phyloP scores from a whole-genome alignment of 2,888 invertebrate genomes.

The Rotaria sp. region DNA sequence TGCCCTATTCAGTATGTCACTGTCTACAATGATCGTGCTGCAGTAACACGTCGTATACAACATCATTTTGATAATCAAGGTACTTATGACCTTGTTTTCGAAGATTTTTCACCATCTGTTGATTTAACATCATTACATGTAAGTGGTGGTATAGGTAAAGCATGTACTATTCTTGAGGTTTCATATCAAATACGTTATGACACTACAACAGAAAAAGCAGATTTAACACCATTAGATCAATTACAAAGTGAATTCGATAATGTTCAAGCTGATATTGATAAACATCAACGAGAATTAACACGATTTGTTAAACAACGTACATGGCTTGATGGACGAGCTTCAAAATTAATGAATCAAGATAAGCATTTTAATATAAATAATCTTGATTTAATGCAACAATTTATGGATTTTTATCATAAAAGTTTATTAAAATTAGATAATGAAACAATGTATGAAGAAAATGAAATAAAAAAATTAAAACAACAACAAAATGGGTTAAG shows the following conservation, averaged over 20 bases:
- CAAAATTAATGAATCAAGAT: not conserved
- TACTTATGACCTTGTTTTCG: not conserved
- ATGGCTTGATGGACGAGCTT: not conserved
- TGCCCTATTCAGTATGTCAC: not conserved
- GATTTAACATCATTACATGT: slow-evolving; percentile 22
- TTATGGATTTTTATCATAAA: slow-evolving; percentile 12
- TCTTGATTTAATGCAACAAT: not conserved
- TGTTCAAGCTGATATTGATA: not conserved
- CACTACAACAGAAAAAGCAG: not conserved
- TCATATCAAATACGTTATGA: not conserved
- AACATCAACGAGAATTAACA: not conserved
- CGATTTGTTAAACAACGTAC: not conserved
- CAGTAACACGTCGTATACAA: not conserved
- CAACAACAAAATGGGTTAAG: not conserved
- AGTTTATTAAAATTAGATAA: not conserved
- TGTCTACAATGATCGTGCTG: slow-evolving; percentile 22
- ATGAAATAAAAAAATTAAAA: slow-evolving; percentile 2
- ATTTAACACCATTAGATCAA: not conserved
- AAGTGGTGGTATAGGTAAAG: not conserved
- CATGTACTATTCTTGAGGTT: not conserved
- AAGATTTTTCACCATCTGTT: not conserved
- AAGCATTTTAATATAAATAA: not conserved
- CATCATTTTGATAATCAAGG: slow-evolving; percentile 7
- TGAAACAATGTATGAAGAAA: not conserved
- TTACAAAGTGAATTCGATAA: not conserved